These are phyloP conservation scores for Atta colombica DNA, from an alignment of 1,140 invertebrate genomes.

Conservation along the genomic window DNA sequence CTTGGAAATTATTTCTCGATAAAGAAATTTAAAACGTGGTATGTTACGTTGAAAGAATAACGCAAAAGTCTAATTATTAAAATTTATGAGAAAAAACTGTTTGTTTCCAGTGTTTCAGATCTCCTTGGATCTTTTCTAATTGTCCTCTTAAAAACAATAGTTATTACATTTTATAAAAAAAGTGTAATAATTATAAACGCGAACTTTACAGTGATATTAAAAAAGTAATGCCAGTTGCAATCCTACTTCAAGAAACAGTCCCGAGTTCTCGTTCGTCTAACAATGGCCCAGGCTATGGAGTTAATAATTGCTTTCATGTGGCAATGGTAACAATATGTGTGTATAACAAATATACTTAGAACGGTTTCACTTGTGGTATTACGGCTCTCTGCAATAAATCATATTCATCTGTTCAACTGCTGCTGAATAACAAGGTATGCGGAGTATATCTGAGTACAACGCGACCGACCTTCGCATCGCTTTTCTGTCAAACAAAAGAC, in stretches of 20 bases:
- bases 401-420: conserved; percentile 77
- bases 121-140: neutral
- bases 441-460: conserved; percentile 62
- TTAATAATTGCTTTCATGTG: conserved; percentile 78
- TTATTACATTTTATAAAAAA: neutral
- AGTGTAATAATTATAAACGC: neutral
- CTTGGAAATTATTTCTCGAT: conserved; percentile 10
- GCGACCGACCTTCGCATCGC: conserved; percentile 43
- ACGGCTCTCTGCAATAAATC: conserved; percentile 76
- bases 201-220: conserved; percentile 14
- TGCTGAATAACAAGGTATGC: conserved; percentile 75
- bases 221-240: conserved; percentile 41
- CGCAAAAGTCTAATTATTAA: neutral
- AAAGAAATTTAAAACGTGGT: neutral
- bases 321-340: conserved; percentile 79
- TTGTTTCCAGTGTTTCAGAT: neutral
- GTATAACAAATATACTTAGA: conserved; percentile 79
- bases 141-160: neutral
- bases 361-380: conserved; percentile 78
- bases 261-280: conserved; percentile 75
- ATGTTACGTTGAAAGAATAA: neutral
- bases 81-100: neutral
- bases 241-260: conserved; percentile 73
- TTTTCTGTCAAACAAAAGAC: conserved; percentile 54
- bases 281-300: conserved; percentile 78